Conservation (phyloP, 2,888 invertebrate genomes). For the Zygogramma bicolorata region DNA sequence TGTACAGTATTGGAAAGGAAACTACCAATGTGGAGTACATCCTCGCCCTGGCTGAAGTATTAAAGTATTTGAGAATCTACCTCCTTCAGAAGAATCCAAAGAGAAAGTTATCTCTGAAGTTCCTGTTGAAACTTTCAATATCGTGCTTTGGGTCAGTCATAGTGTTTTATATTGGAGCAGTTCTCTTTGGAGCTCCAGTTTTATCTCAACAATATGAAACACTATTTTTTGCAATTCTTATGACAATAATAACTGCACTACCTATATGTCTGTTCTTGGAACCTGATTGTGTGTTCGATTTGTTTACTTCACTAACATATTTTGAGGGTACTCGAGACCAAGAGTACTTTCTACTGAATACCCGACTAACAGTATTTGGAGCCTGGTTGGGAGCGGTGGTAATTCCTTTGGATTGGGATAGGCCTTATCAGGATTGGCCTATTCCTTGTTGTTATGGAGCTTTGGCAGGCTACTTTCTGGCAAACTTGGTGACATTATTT, state of each 20-base stretch:
- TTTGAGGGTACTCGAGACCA: constrained; percentile 69
- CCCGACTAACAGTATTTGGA: constrained; percentile 75
- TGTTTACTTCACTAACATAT: constrained; percentile 70
- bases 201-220: constrained; percentile 76
- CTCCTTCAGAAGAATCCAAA: constrained; percentile 53
- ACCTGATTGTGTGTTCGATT: constrained; percentile 69
- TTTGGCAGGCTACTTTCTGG: constrained; percentile 71
- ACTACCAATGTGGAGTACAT: constrained; percentile 61
- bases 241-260: constrained; percentile 74
- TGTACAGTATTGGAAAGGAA: constrained; percentile 73
- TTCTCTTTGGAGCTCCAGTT: constrained; percentile 78
- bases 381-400: constrained; percentile 88
- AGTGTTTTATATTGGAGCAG: constrained; percentile 72
- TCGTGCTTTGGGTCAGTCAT: constrained; percentile 67
- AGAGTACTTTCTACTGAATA: constrained; percentile 72
- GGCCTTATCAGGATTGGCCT: constrained; percentile 89
- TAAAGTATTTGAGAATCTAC: constrained; percentile 65
- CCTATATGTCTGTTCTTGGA: constrained; percentile 75
- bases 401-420: constrained; percentile 92
- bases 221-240: constrained; percentile 73
- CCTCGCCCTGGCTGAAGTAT: constrained; percentile 67
- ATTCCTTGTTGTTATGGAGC: constrained; percentile 80
- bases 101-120: constrained; percentile 51
- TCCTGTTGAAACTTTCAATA: constrained; percentile 67
- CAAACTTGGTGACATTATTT: constrained; percentile 43